Base-by-base conservation (phyloP, 2,113 vertebrate species). In the Tursiops truncatus region DNA sequence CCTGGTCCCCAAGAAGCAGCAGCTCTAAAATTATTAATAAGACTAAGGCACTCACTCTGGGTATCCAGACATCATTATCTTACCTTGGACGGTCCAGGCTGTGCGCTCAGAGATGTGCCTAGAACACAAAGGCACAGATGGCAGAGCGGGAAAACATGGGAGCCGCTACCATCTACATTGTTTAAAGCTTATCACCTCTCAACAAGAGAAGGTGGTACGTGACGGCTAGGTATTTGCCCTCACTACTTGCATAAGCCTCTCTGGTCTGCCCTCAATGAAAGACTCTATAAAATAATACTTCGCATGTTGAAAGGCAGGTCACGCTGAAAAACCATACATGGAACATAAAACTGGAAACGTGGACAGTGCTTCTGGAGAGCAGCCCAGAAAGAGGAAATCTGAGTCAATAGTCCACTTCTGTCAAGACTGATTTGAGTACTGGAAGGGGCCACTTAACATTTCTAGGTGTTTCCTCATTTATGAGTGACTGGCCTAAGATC, bases 11-110 rank as follows among this genome's bases (percentile, higher is more conserved):
- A 85, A 44, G 70, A 76, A 60, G 14, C 38, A 21, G 28, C 68
- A 76, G 62, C n/a, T 89, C 50, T 79, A 63, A 92, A 76, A 76
- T 74, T 21, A 86, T 44, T 91, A n/a, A 89, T 91, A 31, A 82
- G 74, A 81, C 23, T 5, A 36, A 0, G 21, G 9, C 58, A 74
- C 18, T 38, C 13, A 63, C 3, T 58, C n/a, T 56, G 62, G 1
- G 17, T 73, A 80, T 83, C 12, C 70, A 88, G 53, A 73, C 70
- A 79, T 58, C 58, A 60, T 23, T 41, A 36, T 58, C 9, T 58
- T 14, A 91, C 20, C 12, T 31, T 82, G 21, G 21, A 9, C 6
- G 31, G 70, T 11, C 50, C 47, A 80, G 8, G 18, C 68, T 90
- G 18, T 60, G 23, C 77, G 9, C 26, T 67, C 65, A 86, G 26